These are phyloP conservation scores for Otus sunia DNA, from an alignment of 2,113 vertebrate genomes.

Conservation along the genomic window DNA sequence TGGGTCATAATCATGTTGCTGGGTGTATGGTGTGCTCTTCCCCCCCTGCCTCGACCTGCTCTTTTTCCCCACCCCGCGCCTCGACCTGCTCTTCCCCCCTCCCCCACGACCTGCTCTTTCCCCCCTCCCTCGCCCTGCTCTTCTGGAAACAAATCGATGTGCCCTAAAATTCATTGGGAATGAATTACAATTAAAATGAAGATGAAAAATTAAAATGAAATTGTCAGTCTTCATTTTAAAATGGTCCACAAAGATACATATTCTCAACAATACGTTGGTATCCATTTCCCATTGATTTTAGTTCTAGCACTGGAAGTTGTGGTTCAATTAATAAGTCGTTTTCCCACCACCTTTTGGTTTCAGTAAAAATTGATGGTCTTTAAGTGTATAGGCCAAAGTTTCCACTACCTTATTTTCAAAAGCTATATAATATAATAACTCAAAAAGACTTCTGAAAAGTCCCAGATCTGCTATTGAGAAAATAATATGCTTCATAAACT, in stretches of 20 bases:
- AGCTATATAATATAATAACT: neutral
- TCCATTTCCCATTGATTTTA: neutral
- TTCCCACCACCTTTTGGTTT: neutral
- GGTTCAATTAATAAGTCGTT: neutral
- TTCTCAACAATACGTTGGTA: neutral
- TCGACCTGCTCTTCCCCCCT: neutral
- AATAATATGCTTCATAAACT: neutral
- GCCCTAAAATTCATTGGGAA: neutral
- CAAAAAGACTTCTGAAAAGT: neutral
- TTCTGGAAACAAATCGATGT: neutral
- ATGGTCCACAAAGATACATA: neutral
- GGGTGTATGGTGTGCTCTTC: neutral
- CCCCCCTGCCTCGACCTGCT: neutral
- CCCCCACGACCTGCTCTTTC: too few species aligned
- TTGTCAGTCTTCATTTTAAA: neutral
- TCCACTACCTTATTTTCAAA: neutral
- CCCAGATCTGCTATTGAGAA: neutral
- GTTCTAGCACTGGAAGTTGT: neutral
- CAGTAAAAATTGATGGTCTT: neutral
- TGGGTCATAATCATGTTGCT: neutral
- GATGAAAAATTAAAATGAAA: neutral
- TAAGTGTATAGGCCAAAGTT: neutral
- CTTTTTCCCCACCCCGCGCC: too few species aligned
- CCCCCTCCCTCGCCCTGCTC: neutral
- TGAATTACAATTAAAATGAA: too few species aligned